Evolutionary conservation across 1,140 invertebrate genomes (phyloP), one percentile per base, ranked within the genome.

Genomic region (honey bee (Apis mellifera)): DNA sequence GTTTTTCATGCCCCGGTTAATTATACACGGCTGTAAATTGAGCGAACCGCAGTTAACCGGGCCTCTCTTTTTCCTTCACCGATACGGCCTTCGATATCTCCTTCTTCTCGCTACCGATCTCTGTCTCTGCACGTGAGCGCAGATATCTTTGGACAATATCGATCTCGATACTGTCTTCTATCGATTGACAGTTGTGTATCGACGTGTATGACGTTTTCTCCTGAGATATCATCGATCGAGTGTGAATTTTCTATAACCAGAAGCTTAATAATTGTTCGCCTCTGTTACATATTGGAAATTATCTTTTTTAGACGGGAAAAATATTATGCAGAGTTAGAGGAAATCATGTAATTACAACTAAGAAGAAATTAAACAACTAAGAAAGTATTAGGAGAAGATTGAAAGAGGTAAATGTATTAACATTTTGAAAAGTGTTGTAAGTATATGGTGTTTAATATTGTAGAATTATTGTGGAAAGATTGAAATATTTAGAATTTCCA

Each of bases 1-100:
- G 92, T 92, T 90, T 91, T 93, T 93, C 90, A 93, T 91, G 89
- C 85, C 88, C 89, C 90, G 83, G 91, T 93, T 93, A 93, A 94
- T 93, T 93, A 92, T 90, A 90, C 89, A 91, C 89, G 89, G 87
- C 84, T 89, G 89, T 87, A 92, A 91, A 92, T 93, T 92, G 86
- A 91, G 84, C 89, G 86, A 86, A 90, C 89, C 85, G 78, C 84
- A 86, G 87, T 75, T 86, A 90, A 91, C 88, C 80, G 88, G 88
- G 84, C 68, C 55, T 57, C 82, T 87, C 66, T 62, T 81, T 77
- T 72, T 26, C 54, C 15, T 23, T 60, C 57, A 19, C 19, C 59
- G n/a, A 52, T 19, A 23, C 42, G 19, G 66, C 32, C 59, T 76
- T 71, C 60, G 50, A 62, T 86, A 26, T 70, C 75, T 59, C 60